Evolutionary conservation across 2,888 invertebrate species (phyloP).

Genomic region (Autographa pulchrina): DNA sequence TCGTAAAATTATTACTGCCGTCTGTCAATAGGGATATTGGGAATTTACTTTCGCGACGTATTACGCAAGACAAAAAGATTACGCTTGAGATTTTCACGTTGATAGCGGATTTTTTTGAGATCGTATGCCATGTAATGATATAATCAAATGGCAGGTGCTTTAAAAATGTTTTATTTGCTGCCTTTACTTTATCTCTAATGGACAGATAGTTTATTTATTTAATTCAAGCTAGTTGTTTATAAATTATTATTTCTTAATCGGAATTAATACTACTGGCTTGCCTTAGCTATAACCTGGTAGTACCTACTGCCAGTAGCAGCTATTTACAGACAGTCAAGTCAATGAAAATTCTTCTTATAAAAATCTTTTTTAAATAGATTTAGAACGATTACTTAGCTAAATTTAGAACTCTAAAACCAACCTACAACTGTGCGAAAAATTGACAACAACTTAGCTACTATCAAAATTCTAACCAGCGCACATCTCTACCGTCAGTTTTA

Average conservation of each 20-base stretch:
- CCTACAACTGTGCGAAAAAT: constrained; percentile 1
- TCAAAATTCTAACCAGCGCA: constrained; percentile 39
- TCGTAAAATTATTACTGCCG: constrained; percentile 64
- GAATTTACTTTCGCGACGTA: constrained; percentile 39
- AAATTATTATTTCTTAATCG: too few relatives aligned
- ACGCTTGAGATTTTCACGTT: constrained; percentile 24
- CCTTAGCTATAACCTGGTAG: too few relatives aligned
- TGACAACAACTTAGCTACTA: constrained; percentile 22
- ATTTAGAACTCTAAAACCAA: neutral
- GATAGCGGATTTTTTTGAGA: constrained; percentile 6
- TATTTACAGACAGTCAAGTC: too few relatives aligned
- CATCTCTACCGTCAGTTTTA: constrained; percentile 48
- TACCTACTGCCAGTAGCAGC: too few relatives aligned
- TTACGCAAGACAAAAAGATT: constrained; percentile 54
- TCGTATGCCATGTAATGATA: neutral
- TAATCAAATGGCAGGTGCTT: neutral
- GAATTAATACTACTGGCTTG: too few relatives aligned
- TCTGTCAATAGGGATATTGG: constrained; percentile 56
- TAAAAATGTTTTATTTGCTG: neutral
- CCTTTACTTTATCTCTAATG: too few relatives aligned
- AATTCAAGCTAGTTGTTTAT: too few relatives aligned
- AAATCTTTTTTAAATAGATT: too few relatives aligned
- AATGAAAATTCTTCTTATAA: too few relatives aligned
- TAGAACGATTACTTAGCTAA: too few relatives aligned
- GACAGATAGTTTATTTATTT: too few relatives aligned